Conservation (phyloP, 2,797 vertebrate genomes). For the Mallotus villosus region DNA sequence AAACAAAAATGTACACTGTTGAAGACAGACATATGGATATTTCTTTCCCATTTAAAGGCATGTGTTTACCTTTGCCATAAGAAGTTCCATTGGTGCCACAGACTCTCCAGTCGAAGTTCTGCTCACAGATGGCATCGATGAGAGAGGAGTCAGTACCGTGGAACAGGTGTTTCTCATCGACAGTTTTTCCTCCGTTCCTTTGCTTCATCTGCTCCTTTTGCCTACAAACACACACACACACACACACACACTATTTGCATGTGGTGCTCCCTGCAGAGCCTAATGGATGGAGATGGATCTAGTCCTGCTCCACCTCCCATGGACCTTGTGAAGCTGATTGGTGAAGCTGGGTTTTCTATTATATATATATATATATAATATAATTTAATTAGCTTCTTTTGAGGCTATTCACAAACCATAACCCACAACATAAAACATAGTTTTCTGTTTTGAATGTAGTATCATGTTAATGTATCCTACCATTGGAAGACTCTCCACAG, state of each 20-base stretch:
- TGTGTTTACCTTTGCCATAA: slow-evolving; percentile 76
- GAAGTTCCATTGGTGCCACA: slow-evolving; percentile 71
- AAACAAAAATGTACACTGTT: neutral
- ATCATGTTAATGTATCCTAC: slow-evolving; percentile 59
- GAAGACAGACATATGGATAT: neutral
- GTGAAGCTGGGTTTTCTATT: too few species aligned
- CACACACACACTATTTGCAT: too few species aligned
- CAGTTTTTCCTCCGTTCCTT: slow-evolving; percentile 56
- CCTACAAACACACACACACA: slow-evolving; percentile 52
- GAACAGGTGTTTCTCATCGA: slow-evolving; percentile 73
- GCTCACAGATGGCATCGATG: slow-evolving; percentile 60
- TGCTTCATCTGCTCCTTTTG: slow-evolving; percentile 77
- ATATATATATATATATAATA: too few species aligned
- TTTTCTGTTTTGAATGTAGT: too few species aligned
- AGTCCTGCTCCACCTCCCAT: too few species aligned
- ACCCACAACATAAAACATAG: too few species aligned
- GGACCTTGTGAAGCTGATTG: too few species aligned
- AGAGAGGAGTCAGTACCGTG: slow-evolving; percentile 72
- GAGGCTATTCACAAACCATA: too few species aligned
- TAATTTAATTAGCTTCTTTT: too few species aligned
- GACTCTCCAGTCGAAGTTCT: slow-evolving; percentile 85
- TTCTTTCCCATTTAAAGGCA: neutral
- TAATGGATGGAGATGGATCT: too few species aligned
- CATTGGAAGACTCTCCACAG: slow-evolving; percentile 86
- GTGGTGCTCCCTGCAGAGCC: too few species aligned